phyloP scores from a whole-genome alignment of 2,888 invertebrate species.

The Leptinotarsa tumamoca region DNA sequence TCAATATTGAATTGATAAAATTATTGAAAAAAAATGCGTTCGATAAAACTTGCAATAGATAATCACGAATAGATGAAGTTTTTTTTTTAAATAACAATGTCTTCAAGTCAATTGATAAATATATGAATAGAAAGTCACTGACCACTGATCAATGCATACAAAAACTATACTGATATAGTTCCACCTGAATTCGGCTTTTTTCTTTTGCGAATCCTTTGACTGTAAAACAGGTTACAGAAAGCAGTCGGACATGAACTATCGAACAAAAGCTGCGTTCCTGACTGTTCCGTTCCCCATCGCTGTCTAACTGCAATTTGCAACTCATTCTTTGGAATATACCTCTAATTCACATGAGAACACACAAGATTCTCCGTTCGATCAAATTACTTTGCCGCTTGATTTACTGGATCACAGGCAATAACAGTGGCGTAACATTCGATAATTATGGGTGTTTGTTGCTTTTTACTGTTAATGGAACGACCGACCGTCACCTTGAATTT shows the following conservation, averaged over 20 bases:
- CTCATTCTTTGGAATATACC: constrained; percentile 28
- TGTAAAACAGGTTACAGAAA: constrained; percentile 7
- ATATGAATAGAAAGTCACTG: not conserved
- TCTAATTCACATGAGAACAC: constrained; percentile 35
- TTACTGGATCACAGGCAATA: constrained; percentile 24
- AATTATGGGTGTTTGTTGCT: too few species aligned
- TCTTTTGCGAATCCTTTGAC: constrained; percentile 4
- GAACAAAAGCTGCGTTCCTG: constrained; percentile 12
- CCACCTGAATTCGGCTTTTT: not conserved
- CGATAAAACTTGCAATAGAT: too few species aligned
- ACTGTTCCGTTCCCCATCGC: constrained; percentile 4
- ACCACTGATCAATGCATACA: not conserved
- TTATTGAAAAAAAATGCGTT: too few species aligned
- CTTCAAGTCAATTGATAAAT: not conserved
- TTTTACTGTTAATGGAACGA: too few species aligned
- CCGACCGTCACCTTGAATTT: too few species aligned
- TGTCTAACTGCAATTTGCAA: constrained; percentile 32
- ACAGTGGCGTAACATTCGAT: not conserved
- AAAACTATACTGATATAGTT: constrained; percentile 3
- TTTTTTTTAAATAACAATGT: too few species aligned
- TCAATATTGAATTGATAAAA: too few species aligned
- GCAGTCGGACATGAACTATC: constrained; percentile 8
- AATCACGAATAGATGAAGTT: too few species aligned
- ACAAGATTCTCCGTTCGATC: constrained; percentile 23
- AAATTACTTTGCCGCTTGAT: constrained; percentile 36